Evolutionary conservation across 2,797 vertebrate species (phyloP), one percentile per base, ranked within the genome.

Genomic region (Geotria australis): DNA sequence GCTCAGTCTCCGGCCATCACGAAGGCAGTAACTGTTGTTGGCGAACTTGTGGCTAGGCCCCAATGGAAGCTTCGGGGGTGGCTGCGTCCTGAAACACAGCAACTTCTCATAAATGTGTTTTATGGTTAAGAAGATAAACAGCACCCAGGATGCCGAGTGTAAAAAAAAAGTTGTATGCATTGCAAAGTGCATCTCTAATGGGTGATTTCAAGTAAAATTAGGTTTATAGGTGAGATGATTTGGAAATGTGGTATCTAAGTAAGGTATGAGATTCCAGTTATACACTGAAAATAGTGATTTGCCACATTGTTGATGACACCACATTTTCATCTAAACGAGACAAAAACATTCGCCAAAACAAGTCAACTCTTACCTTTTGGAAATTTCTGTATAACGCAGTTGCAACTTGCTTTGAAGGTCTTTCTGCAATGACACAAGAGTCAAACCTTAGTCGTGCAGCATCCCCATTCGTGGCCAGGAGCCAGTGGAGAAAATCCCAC

Each of bases 11-110:
- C 89, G 82, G 10, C 86, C 84, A 7, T 98, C 86, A 15, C 86
- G 76, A 48, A 57, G 68, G 62, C 57, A 81, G 62, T 98, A 98
- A 59, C 85, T 83, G 64, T 91, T 94, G 65, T 58, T 9, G 8
- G 81, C 74, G 24, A 75, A 71, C 60, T 73, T 85, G 71, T 96
- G 88, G 63, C 77, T 88, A 2, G 84, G 85, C 6, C 88, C 89
- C 56, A 77, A 74, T 0, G 86, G 71, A 47, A 94, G 76, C 61
- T 65, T 76, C 13, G 86, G 82, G 48, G 85, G 76, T 2, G 78
- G 76, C 62, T 82, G 85, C 11, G 75, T 81, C 67, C 89, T 96
- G 57, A 24, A 47, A 8, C 5, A 57, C 7, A 59, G 24, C 5
- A 11, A 4, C 46, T 59, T 56, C n/a, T 47, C 53, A 48, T 53